Conservation (phyloP, 2,113 vertebrate genomes). For the Hippocampus zosterae region DNA sequence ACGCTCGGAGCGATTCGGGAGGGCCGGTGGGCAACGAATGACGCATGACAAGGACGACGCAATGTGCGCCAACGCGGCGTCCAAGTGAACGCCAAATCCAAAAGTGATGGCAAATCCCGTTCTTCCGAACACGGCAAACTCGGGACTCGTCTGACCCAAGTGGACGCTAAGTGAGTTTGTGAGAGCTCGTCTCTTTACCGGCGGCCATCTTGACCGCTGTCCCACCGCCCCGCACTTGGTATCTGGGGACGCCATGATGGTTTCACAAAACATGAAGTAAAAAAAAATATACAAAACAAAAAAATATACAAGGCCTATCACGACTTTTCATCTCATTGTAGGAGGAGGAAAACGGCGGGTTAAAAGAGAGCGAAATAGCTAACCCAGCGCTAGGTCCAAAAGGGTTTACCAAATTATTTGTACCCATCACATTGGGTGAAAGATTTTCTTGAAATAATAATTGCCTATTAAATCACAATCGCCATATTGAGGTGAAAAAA, state of each 20-base stretch:
- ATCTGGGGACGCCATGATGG: conserved; percentile 17
- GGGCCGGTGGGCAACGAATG: too few species aligned
- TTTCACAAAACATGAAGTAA: conserved; percentile 32
- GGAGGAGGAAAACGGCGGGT: not conserved
- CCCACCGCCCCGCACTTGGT: conserved; percentile 45
- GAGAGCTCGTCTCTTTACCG: conserved; percentile 54
- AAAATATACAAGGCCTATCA: conserved; percentile 16
- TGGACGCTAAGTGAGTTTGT: not conserved
- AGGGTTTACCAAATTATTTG: too few species aligned
- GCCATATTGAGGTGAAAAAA: too few species aligned
- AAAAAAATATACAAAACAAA: too few species aligned
- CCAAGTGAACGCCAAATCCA: not conserved
- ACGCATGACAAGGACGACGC: conserved; percentile 61
- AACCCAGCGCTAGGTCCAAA: too few species aligned
- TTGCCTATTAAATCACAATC: too few species aligned
- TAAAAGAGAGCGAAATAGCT: too few species aligned
- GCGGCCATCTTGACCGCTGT: conserved; percentile 54
- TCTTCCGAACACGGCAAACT: not conserved
- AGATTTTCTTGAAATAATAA: too few species aligned
- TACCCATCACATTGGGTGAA: too few species aligned
- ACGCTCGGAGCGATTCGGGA: too few species aligned
- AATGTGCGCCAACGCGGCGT: conserved; percentile 26
- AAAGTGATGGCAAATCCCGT: conserved; percentile 4
- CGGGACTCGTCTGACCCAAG: not conserved
- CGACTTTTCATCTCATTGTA: conserved; percentile 13